phyloP scores from a whole-genome alignment of 2,888 invertebrate genomes.

The Drosophila infuscata region DNA sequence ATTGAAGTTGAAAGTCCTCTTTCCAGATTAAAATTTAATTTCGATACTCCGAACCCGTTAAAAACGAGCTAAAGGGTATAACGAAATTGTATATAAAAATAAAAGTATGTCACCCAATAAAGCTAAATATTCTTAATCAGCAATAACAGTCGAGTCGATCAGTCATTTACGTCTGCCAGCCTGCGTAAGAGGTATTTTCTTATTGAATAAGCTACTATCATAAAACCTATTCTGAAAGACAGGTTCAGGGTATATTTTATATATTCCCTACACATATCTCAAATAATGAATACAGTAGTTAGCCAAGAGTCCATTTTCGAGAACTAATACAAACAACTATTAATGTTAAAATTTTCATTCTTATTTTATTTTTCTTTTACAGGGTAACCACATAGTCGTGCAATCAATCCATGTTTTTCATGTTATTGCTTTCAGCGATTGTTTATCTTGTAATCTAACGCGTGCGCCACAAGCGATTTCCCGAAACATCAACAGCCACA shows the following conservation, averaged over 20 bases:
- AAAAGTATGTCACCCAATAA: neutral
- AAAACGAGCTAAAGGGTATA: neutral
- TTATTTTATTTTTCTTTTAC: constrained; percentile 6
- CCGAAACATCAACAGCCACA: constrained; percentile 6
- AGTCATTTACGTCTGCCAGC: no score
- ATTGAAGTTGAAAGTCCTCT: no score
- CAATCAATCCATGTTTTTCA: neutral
- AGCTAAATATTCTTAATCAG: no score
- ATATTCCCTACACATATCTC: neutral
- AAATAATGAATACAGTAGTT: neutral
- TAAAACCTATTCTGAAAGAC: neutral
- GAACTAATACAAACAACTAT: neutral
- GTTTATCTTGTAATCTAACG: constrained; percentile 47
- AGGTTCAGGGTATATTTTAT: neutral
- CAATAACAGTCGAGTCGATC: no score
- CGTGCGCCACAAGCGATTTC: constrained; percentile 56
- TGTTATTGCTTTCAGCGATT: constrained; percentile 4
- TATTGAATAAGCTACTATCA: neutral
- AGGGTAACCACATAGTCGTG: constrained; percentile 8
- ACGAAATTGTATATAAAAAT: neutral
- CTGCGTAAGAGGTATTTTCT: neutral
- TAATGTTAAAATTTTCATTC: neutral
- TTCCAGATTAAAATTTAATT: neutral
- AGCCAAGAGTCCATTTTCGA: neutral
- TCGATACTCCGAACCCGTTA: no score